Evolutionary conservation across 2,888 invertebrate species (phyloP).

Genomic region (Tenthredo mesomela): DNA sequence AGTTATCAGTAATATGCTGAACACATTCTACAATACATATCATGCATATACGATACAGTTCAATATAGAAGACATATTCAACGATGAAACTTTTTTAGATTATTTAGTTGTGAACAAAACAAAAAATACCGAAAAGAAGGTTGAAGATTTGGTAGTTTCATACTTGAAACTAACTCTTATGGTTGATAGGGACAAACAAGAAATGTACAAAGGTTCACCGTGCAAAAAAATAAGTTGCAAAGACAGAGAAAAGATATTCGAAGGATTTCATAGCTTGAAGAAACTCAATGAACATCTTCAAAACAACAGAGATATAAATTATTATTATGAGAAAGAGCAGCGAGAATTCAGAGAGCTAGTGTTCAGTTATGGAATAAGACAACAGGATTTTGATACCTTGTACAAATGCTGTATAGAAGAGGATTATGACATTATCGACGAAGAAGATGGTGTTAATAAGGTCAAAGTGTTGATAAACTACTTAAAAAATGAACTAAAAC

Average conservation of each 20-base stretch:
- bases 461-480: background rate
- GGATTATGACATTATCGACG: background rate
- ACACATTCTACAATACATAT: background rate
- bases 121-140: background rate
- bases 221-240: background rate
- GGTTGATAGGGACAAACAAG: background rate
- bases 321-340: background rate
- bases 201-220: no score
- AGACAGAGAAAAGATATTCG: background rate
- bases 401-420: background rate
- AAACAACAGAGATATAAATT: background rate
- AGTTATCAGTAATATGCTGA: background rate
- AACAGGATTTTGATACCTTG: background rate
- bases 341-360: background rate
- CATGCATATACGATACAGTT: background rate
- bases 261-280: background rate
- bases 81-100: background rate
- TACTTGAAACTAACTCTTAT: background rate
- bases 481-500: background rate
- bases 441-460: background rate
- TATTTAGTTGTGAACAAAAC: background rate
- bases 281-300: background rate
- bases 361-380: background rate
- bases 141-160: background rate
- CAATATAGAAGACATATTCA: background rate